A percentile compares a stretch with the other conserved stretches of the same genome.
Conservation (phyloP, 2,888 invertebrate genomes). For the Cinara cedri region DNA sequence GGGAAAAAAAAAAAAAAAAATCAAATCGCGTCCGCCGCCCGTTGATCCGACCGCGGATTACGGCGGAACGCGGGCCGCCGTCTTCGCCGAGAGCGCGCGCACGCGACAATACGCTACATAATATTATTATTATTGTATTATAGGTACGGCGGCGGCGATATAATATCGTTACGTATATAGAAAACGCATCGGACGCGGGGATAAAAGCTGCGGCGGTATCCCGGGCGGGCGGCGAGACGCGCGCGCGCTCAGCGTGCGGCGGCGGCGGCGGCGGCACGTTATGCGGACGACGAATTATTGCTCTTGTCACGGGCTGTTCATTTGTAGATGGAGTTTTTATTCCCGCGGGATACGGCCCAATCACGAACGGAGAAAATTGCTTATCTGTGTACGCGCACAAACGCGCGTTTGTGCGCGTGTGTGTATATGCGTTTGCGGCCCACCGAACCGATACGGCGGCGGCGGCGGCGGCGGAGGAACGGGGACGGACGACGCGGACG, state of each 20-base stretch:
- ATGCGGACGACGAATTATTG: constrained; percentile 69
- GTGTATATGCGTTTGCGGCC: constrained; percentile 31
- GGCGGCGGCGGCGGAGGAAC: constrained; percentile 9
- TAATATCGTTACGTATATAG: neutral
- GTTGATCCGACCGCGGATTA: too few species aligned
- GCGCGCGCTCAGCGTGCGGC: neutral
- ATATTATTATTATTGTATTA: too few species aligned
- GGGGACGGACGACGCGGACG: neutral
- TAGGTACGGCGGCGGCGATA: neutral
- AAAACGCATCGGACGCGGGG: neutral
- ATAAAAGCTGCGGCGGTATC: neutral
- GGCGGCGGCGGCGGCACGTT: constrained; percentile 36
- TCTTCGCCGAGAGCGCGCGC: too few species aligned
- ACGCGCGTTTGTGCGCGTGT: neutral
- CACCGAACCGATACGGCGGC: constrained; percentile 55
- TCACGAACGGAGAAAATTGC: constrained; percentile 75
- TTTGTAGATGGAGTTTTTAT: constrained; percentile 75
- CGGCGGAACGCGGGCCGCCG: too few species aligned
- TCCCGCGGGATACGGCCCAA: constrained; percentile 71
- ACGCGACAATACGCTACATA: too few species aligned
- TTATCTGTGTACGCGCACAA: constrained; percentile 64
- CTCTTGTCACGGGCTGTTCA: constrained; percentile 74
- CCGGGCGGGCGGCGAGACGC: neutral
- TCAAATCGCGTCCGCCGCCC: too few species aligned
- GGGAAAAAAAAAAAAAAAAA: too few species aligned